phyloP scores from a whole-genome alignment of 1,140 invertebrate species.

The Leptestheria dahalacensis region DNA sequence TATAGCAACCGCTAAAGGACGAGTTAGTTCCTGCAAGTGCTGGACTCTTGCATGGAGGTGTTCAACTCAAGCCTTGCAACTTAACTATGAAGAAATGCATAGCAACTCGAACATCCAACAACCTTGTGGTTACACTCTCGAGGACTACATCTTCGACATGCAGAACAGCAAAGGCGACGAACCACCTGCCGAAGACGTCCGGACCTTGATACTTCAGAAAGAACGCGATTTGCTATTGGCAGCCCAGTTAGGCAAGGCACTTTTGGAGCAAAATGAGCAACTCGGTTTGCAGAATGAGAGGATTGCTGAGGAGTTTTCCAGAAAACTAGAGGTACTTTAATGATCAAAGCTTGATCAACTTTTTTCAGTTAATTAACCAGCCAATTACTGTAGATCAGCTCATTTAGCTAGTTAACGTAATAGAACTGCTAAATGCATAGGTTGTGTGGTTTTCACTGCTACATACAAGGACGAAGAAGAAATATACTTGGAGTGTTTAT shows the following conservation, averaged over 20 bases:
- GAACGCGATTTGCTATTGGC: slow-evolving; percentile 82
- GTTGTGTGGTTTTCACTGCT: too few species aligned
- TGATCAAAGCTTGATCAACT: too few species aligned
- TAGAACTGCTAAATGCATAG: too few species aligned
- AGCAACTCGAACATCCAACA: not conserved
- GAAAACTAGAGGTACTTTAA: slow-evolving; percentile 72
- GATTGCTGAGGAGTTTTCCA: slow-evolving; percentile 72
- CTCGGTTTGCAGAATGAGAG: slow-evolving; percentile 70
- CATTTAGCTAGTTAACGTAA: too few species aligned
- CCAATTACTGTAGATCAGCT: not conserved
- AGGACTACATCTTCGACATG: slow-evolving; percentile 40
- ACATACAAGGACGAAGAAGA: too few species aligned
- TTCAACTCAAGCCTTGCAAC: not conserved
- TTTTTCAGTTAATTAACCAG: not conserved
- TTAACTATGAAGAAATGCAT: slow-evolving; percentile 4
- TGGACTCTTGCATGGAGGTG: not conserved
- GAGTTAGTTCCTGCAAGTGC: not conserved
- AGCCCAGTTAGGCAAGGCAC: slow-evolving; percentile 83
- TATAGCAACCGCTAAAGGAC: not conserved
- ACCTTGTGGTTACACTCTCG: slow-evolving; percentile 22
- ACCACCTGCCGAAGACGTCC: slow-evolving; percentile 41
- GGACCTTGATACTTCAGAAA: slow-evolving; percentile 72
- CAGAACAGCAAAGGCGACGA: slow-evolving; percentile 28
- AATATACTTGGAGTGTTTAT: too few species aligned
- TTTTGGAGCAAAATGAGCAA: slow-evolving; percentile 87